Conservation (phyloP, 1,140 invertebrate species). For the Diploscapter pachys region DNA sequence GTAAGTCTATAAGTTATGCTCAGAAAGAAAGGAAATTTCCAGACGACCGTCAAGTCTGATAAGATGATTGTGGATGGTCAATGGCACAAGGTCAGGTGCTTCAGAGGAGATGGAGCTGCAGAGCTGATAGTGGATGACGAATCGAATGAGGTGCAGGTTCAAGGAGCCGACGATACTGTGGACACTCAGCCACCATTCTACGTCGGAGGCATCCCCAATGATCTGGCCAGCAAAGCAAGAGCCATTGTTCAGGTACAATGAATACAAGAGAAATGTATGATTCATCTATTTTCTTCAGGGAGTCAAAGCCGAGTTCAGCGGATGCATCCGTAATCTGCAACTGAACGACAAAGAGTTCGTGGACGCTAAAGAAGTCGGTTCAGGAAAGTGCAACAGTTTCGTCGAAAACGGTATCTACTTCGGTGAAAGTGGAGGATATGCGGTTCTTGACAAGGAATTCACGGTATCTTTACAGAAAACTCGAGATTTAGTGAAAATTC, state of each 20-base stretch:
- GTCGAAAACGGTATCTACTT: slow-evolving; percentile 87
- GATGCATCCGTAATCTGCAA: slow-evolving; percentile 77
- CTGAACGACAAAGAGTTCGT: slow-evolving; percentile 70
- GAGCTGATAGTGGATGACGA: slow-evolving; percentile 65
- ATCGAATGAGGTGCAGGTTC: slow-evolving; percentile 58
- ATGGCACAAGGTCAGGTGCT: slow-evolving; percentile 74
- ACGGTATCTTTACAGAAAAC: slow-evolving; percentile 40
- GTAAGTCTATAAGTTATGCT: slow-evolving; percentile 52
- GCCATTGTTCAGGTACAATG: slow-evolving; percentile 58
- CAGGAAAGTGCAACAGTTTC: slow-evolving; percentile 75
- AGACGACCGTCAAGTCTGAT: slow-evolving; percentile 46
- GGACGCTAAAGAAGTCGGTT: slow-evolving; percentile 61
- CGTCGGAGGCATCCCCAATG: slow-evolving; percentile 71
- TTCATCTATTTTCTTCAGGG: slow-evolving; percentile 60
- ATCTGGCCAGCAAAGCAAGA: slow-evolving; percentile 46
- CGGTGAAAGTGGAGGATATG: slow-evolving; percentile 70
- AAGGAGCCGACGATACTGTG: slow-evolving; percentile 65
- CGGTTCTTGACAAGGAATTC: slow-evolving; percentile 65
- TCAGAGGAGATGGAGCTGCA: slow-evolving; percentile 56
- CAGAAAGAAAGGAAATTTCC: slow-evolving; percentile 62
- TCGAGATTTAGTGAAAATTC: not conserved
- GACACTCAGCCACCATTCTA: slow-evolving; percentile 72
- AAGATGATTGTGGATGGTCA: slow-evolving; percentile 73
- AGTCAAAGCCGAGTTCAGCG: slow-evolving; percentile 72
- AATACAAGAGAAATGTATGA: slow-evolving; percentile 16